Base-by-base conservation (phyloP, 1,140 invertebrate species). In the Zophobas atratus region DNA sequence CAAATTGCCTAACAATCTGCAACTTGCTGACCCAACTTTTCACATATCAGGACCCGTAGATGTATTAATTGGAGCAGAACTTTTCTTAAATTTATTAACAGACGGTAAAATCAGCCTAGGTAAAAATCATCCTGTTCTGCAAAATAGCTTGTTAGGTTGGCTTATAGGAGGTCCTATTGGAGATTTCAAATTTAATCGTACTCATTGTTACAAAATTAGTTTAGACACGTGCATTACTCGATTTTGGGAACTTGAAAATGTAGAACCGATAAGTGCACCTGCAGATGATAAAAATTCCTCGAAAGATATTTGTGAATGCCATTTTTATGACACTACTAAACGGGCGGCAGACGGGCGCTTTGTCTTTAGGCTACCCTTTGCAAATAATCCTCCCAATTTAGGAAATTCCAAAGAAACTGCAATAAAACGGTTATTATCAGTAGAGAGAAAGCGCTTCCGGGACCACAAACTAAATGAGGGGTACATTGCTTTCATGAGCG, bases 381-480 rank as follows among this genome's bases (percentile, higher is more conserved):
- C 8, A 20, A 5, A 51, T 8, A 2, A 8, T 5, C 49, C 49
- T 5, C 20, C 20, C 20, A 20, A 20, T 20, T 20, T 20, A 20
- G 20, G 20, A 20, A 20, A 20, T 20, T 20, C 49, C 49, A 32
- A 32, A 2, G 49, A 51, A 8, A 8, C n/a, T 6, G 49, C 49
- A 8, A 2, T 51, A 51, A 51, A 4, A 51, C 2, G 49, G 2
- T 8, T 51, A 2, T 51, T 51, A 8, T 2, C 49, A 8, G 8
- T 51, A 20, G 49, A 51, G 8, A 51, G 32, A 8, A 51, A 20
- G 8, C 8, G 49, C 8, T 6, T 32, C 8, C 4, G 49, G 8
- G 49, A 51, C n/a, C 8, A 2, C 32, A 51, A 51, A 51, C 49
- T 51, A 8, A 51, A 51, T 51, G 49, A 51, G 49, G 20, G 49